Percentiles rank a stretch among this genome's conserved stretches.
phyloP scores from a whole-genome alignment of 2,888 invertebrate species.

The Odontocolon sp. region DNA sequence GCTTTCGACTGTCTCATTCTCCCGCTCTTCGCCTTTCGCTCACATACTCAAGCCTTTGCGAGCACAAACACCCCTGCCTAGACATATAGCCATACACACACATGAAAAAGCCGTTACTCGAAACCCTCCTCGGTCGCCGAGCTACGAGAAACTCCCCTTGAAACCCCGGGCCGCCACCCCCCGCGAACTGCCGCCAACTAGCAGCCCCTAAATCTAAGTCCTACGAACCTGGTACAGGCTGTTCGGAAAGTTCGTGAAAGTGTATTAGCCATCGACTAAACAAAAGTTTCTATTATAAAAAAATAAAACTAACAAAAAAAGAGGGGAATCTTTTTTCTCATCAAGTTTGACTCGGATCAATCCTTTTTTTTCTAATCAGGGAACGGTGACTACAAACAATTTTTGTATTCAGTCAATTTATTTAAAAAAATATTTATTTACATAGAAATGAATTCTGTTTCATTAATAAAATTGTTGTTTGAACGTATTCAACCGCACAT shows the following conservation, averaged over 20 bases:
- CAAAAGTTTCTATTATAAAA: background rate
- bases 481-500: too few relatives aligned
- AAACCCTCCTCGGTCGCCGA: constrained; percentile 56
- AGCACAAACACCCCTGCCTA: constrained; percentile 30
- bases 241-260: constrained; percentile 68
- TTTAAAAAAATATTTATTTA: too few relatives aligned
- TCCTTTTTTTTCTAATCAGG: too few relatives aligned
- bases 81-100: constrained; percentile 32
- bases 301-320: background rate
- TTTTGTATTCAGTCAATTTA: too few relatives aligned
- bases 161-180: constrained; percentile 71
- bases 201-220: constrained; percentile 81
- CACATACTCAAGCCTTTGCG: constrained; percentile 44
- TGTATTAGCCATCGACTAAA: constrained; percentile 35
- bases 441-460: background rate
- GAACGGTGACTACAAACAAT: too few relatives aligned
- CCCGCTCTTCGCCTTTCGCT: constrained; percentile 62
- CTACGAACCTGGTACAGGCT: constrained; percentile 77
- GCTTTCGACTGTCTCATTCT: constrained; percentile 61
- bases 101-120: constrained; percentile 58
- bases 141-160: constrained; percentile 65
- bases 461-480: too few relatives aligned
- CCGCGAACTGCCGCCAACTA: constrained; percentile 79
- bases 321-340: background rate
- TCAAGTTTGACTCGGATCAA: too few relatives aligned